These are phyloP conservation scores for Typhlichthys subterraneus DNA, from an alignment of 2,797 vertebrate genomes.

Conservation along the genomic window DNA sequence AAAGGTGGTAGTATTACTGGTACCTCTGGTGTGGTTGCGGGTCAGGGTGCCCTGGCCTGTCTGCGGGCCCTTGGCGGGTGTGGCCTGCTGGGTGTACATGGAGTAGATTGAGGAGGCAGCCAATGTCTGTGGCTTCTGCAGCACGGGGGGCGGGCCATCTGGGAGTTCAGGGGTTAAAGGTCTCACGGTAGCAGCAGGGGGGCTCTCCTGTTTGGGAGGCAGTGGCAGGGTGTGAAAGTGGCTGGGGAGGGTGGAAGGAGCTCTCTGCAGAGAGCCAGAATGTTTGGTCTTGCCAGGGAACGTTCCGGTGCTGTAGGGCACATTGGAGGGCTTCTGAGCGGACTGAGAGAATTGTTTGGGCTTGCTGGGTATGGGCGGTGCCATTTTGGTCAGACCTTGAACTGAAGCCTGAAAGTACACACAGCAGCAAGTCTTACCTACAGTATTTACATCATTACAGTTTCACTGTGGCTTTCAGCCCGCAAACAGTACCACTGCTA, in stretches of 20 bases:
- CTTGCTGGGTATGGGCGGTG: slow-evolving; percentile 88
- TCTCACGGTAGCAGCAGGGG: slow-evolving; percentile 86
- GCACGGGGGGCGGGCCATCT: slow-evolving; percentile 66
- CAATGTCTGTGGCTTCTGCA: slow-evolving; percentile 87
- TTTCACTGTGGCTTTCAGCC: too few relatives aligned
- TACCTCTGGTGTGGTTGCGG: slow-evolving; percentile 81
- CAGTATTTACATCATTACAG: too few relatives aligned
- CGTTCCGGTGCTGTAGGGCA: slow-evolving; percentile 67
- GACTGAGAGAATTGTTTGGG: slow-evolving; percentile 78
- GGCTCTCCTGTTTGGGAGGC: slow-evolving; percentile 83
- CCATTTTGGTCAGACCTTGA: slow-evolving; percentile 79
- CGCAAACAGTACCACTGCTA: too few relatives aligned
- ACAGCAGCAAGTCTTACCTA: not conserved
- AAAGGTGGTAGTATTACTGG: not conserved
- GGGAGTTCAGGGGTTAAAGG: slow-evolving; percentile 87
- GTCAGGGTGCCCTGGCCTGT: slow-evolving; percentile 82
- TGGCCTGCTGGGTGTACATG: slow-evolving; percentile 92
- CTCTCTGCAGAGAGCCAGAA: slow-evolving; percentile 52
- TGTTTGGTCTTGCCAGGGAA: slow-evolving; percentile 79
- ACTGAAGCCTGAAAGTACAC: slow-evolving; percentile 66
- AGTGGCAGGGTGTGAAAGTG: slow-evolving; percentile 74
- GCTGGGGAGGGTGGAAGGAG: slow-evolving; percentile 45
- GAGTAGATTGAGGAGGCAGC: slow-evolving; percentile 92
- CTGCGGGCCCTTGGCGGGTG: slow-evolving; percentile 82
- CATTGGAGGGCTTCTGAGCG: slow-evolving; percentile 65